Percentiles rank a stretch among this genome's conserved stretches.
phyloP scores from a whole-genome alignment of 2,113 vertebrate genomes.

The Mustelus asterias region DNA sequence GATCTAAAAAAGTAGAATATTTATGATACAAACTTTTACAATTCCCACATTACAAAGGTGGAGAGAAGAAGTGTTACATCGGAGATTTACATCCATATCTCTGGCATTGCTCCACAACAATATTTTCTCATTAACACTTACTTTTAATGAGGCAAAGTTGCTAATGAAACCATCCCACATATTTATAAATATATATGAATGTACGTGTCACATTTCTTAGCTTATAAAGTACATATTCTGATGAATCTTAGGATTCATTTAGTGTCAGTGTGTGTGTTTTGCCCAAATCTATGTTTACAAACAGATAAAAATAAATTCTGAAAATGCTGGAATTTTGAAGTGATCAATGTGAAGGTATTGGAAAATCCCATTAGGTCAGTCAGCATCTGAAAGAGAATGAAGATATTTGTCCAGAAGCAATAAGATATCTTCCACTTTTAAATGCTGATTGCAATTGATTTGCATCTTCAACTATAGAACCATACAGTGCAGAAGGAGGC shows the following conservation, averaged over 20 bases:
- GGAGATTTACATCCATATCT: neutral
- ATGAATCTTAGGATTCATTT: neutral
- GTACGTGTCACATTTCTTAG: neutral
- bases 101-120: neutral
- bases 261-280: neutral
- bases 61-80: neutral
- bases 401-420: neutral
- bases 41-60: neutral
- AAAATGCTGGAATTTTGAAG: neutral
- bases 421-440: neutral
- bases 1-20: neutral
- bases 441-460: neutral
- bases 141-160: conserved; percentile 18
- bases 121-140: neutral
- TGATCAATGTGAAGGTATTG: neutral
- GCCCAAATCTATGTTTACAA: neutral
- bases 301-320: neutral
- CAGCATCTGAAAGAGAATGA: neutral
- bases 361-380: neutral
- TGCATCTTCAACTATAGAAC: neutral
- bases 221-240: neutral
- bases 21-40: neutral
- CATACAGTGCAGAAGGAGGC: too few relatives aligned
- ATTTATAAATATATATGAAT: neutral
- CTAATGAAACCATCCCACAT: neutral